Evolutionary conservation across 2,888 invertebrate genomes (phyloP).

Genomic region (Phanerotoma sp.): DNA sequence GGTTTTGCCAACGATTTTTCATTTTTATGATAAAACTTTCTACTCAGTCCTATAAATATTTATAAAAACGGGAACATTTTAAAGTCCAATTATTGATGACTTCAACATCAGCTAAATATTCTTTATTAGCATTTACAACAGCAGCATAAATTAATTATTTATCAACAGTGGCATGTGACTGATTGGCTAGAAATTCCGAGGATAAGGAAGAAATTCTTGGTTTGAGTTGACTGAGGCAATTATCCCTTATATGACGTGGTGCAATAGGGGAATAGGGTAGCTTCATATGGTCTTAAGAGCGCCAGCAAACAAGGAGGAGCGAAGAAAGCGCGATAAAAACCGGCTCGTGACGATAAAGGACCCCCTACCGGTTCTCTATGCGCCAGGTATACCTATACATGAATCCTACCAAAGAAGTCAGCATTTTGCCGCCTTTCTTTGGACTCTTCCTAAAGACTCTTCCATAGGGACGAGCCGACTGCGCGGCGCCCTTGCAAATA

Average conservation of each 20-base stretch:
- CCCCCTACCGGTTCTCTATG: constrained; percentile 48
- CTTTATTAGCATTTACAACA: no score
- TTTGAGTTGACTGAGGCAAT: constrained; percentile 18
- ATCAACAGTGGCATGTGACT: no score
- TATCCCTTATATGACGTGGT: constrained; percentile 34
- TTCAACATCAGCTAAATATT: no score
- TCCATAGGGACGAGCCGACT: constrained; percentile 21
- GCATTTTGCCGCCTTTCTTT: neutral
- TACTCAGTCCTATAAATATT: no score
- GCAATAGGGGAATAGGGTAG: constrained; percentile 7
- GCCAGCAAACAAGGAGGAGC: constrained; percentile 2
- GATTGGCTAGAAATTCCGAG: no score
- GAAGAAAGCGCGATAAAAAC: constrained; percentile 47
- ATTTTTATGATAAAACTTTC: no score
- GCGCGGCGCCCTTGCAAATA: constrained; percentile 34
- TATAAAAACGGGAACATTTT: no score
- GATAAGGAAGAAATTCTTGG: no score
- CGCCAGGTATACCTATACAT: constrained; percentile 7
- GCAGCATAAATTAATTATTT: no score
- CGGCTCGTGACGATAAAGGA: constrained; percentile 45
- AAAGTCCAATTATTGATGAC: no score
- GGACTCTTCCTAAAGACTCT: neutral
- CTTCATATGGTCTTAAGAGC: neutral
- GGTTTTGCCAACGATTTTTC: no score
- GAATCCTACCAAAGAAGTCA: constrained; percentile 3